Conservation (phyloP, 2,888 invertebrate species). For the Acleris emargana region DNA sequence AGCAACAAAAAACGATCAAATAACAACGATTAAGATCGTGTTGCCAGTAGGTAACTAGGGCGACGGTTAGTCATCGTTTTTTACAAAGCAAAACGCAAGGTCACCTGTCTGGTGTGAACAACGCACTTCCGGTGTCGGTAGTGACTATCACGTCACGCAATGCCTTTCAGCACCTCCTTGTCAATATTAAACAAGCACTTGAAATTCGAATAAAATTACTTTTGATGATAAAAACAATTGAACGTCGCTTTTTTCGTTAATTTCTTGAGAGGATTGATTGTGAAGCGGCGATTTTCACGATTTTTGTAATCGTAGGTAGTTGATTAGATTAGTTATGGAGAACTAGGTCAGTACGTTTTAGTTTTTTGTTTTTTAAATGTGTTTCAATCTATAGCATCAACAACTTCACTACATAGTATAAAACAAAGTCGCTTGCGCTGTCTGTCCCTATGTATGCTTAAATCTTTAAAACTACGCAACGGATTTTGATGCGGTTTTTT, state of each 20-base stretch:
- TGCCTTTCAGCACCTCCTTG: conserved; percentile 7
- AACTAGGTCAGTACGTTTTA: too few species aligned
- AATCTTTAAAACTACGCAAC: too few species aligned
- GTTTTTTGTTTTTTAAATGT: too few species aligned
- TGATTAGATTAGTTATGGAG: too few species aligned
- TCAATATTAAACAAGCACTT: neutral
- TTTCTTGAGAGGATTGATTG: neutral
- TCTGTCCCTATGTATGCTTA: too few species aligned
- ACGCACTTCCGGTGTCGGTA: conserved; percentile 61
- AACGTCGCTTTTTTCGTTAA: neutral
- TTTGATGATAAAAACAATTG: neutral
- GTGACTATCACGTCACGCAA: conserved; percentile 15
- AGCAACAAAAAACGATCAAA: conserved; percentile 36
- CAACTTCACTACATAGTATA: too few species aligned
- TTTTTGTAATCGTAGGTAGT: too few species aligned
- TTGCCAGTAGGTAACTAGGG: conserved; percentile 56
- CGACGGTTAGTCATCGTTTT: conserved; percentile 51
- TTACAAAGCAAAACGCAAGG: conserved; percentile 70
- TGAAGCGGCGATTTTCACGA: too few species aligned
- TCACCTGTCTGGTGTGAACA: conserved; percentile 68
- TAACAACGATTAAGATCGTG: conserved; percentile 43
- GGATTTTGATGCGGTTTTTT: too few species aligned
- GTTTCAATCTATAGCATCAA: too few species aligned
- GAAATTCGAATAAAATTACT: neutral
- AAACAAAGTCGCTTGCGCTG: too few species aligned